A percentile compares a stretch with the other conserved stretches of the same genome.
Evolutionary conservation across 2,888 invertebrate species (phyloP).

Genomic region (Rhaphigaster nebulosa): DNA sequence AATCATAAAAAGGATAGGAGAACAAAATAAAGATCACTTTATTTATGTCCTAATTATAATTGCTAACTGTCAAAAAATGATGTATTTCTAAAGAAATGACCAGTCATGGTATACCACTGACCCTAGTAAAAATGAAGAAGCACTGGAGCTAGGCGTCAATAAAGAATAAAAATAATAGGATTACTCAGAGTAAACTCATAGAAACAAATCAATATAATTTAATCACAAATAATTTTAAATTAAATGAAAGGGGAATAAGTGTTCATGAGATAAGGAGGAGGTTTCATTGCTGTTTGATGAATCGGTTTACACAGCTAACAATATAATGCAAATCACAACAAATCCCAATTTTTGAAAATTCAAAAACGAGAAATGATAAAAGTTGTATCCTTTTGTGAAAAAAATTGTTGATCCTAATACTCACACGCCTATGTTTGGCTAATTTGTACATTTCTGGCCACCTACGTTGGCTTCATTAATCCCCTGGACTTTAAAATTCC

Average conservation of each 20-base stretch:
- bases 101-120: constrained; percentile 53
- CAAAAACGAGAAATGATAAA: background rate
- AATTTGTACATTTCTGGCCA: constrained; percentile 40
- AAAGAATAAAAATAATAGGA: background rate
- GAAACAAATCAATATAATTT: background rate
- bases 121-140: background rate
- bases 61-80: background rate
- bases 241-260: background rate
- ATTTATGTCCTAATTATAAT: background rate
- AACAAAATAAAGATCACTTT: background rate
- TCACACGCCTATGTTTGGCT: constrained; percentile 50
- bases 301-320: constrained; percentile 5
- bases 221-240: constrained; percentile 24
- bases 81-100: background rate
- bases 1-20: background rate
- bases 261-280: constrained; percentile 9
- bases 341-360: background rate
- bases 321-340: background rate
- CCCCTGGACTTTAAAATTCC: constrained; percentile 1
- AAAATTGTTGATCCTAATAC: background rate
- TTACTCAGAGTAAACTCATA: background rate
- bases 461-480: constrained; percentile 2
- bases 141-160: background rate
- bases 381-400: background rate
- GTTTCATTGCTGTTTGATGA: constrained; percentile 34